Base-by-base conservation (phyloP, 2,888 invertebrate species). In the Eumacrocentrus americanus region DNA sequence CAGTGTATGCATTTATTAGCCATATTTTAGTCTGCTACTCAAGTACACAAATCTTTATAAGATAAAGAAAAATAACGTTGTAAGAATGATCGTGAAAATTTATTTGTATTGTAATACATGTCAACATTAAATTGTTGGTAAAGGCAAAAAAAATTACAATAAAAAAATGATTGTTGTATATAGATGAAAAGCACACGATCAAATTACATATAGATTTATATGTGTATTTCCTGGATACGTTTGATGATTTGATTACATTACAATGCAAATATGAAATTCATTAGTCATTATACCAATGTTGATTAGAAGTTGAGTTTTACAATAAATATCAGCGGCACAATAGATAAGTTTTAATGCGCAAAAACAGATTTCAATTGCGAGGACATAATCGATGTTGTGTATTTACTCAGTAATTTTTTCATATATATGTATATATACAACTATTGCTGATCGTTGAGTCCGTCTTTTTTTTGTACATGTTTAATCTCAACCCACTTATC, bases 61-160 rank as follows among this genome's bases (percentile, higher is more conserved):
- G 56, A n/a, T 1, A 68, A 67, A 69, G 66, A 71, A 73, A 70
- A 70, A 72, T 65, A 68, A 67, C 37, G 60, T 62, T 66, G 63
- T 68, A 67, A 63, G 61, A 70, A 65, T 65, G 62, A 59, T 60
- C 44, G 57, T 66, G 65, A 64, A 71, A 66, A 67, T 64, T 46
- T 46, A 46, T 46, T 46, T 46, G 12, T 46, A 46, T 46, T 46
- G 46, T 22, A 46, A 46, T 60, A 62, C 60, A 58, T 64, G 40
- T 42, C 62, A 69, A 58, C 23, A 58, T 50, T 42, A 59, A 65
- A 58, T 54, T 22, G 20, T 23, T 25, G n/a, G 12, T 2, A 61
- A 63, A 62, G 54, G 60, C 44, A 58, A 66, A 69, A 62, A 50
- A 38, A 46, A 23, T 11, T 50, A 62, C 58, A 63, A 63, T 66